Evolutionary conservation across 2,888 invertebrate genomes (phyloP).

Genomic region (Oasisia sp.): DNA sequence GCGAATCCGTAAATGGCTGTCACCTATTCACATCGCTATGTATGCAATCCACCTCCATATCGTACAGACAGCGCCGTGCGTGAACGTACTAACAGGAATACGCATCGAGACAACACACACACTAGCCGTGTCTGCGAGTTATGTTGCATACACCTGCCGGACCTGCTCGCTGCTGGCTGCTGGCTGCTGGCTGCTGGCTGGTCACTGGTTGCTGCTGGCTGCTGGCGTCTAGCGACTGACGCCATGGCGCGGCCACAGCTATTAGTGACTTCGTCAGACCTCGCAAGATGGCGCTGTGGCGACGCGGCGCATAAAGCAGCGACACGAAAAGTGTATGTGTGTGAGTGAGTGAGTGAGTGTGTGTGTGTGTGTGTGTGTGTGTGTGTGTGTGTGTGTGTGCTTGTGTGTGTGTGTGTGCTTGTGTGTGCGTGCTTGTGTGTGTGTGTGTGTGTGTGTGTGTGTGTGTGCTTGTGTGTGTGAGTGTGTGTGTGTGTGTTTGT

Average conservation of each 20-base stretch:
- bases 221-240: background rate
- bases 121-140: background rate
- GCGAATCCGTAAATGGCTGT: too few species aligned
- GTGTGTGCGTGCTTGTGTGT: background rate
- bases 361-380: constrained; percentile 17
- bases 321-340: background rate
- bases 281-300: constrained; percentile 10
- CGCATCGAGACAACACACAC: background rate
- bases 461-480: background rate
- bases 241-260: background rate
- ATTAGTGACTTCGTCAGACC: background rate
- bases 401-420: background rate
- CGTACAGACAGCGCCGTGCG: background rate
- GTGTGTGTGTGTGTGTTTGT: background rate
- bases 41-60: background rate
- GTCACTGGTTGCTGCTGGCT: background rate
- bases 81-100: background rate
- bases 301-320: background rate
- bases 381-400: background rate
- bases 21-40: background rate
- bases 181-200: background rate
- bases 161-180: too few species aligned
- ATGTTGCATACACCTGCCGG: background rate
- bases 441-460: background rate
- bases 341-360: background rate